A percentile compares a stretch with the other conserved stretches of the same genome.
Conservation (phyloP, 1,140 invertebrate genomes). For the Neoseiulus cucumeris region DNA sequence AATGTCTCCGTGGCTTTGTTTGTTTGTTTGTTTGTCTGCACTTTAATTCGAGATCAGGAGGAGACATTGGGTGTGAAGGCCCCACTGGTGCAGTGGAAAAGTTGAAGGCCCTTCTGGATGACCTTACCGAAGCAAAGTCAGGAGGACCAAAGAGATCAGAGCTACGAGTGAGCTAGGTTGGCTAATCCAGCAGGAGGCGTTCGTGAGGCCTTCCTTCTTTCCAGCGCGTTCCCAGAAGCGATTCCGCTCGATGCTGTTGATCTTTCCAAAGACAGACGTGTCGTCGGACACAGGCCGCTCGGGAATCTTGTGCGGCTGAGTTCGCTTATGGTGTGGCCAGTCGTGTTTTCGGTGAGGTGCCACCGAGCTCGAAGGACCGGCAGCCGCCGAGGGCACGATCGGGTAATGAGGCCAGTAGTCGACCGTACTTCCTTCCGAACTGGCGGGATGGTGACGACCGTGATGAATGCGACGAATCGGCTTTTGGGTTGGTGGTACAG, state of each 20-base stretch:
- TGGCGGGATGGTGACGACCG: neutral
- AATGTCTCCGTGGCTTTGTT: too few species aligned
- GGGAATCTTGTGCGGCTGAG: neutral
- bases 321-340: neutral
- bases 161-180: too few species aligned
- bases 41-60: too few species aligned
- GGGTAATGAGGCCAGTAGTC: neutral
- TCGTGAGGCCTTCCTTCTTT: conserved; percentile 1
- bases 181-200: neutral
- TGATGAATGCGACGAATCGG: neutral
- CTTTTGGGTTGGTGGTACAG: neutral
- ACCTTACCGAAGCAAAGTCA: too few species aligned
- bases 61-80: too few species aligned
- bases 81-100: too few species aligned
- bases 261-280: neutral
- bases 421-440: neutral
- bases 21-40: too few species aligned
- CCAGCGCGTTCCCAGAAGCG: neutral
- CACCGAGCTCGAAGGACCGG: neutral
- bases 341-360: neutral
- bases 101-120: too few species aligned
- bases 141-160: too few species aligned
- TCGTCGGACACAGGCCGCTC: conserved; percentile 5
- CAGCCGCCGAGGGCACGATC: neutral
- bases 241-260: neutral